These are phyloP conservation scores for Tauraco erythrolophus DNA, from an alignment of 2,113 vertebrate genomes.

Conservation along the genomic window DNA sequence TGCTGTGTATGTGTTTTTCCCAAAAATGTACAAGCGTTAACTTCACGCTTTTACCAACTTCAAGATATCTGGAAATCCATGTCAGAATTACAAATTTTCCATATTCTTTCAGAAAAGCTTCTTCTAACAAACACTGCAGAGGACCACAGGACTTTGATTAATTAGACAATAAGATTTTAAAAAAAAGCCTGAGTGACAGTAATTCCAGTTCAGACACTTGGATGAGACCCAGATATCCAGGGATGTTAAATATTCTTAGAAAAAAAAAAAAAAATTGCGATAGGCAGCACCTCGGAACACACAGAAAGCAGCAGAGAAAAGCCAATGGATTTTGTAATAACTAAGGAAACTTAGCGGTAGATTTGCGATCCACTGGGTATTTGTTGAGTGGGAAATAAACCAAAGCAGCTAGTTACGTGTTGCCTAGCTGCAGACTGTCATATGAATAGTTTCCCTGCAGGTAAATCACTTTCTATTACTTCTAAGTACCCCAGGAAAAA, in stretches of 20 bases:
- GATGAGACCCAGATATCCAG: background rate
- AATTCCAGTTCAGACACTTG: background rate
- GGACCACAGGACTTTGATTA: background rate
- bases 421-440: conserved; percentile 45
- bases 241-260: background rate
- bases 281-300: background rate
- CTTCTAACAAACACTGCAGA: background rate
- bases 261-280: background rate
- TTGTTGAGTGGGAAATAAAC: conserved; percentile 11
- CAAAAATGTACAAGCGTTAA: background rate
- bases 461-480: conserved; percentile 49
- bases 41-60: background rate
- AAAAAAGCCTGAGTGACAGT: background rate
- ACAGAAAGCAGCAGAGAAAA: background rate
- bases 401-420: background rate
- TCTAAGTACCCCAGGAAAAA: conserved; percentile 55
- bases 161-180: background rate
- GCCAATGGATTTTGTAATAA: background rate
- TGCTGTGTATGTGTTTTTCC: background rate
- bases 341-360: background rate
- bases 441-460: conserved; percentile 33
- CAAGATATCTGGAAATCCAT: background rate
- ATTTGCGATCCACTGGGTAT: background rate
- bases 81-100: background rate
- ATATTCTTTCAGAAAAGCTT: background rate